Evolutionary conservation across 2,888 invertebrate species (phyloP), one percentile per base, ranked within the genome.

Genomic region (Trachelus stipa): DNA sequence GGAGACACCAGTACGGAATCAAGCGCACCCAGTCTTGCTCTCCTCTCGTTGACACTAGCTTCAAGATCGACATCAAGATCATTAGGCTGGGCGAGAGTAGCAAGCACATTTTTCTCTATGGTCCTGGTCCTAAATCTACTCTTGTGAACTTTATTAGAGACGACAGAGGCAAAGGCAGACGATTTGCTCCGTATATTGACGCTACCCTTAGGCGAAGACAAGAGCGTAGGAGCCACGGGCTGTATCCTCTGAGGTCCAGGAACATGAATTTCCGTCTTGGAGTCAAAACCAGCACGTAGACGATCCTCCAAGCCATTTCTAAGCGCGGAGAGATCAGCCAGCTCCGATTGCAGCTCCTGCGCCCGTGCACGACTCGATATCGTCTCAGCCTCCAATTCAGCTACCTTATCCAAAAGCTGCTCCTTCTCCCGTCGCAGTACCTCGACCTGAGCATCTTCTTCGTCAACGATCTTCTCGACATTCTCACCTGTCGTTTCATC

Each of bases 331-430:
- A 95, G 90, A 79, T 93, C 93, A 79, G 94, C 93, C 81, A 96
- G 87, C 87, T 95, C 94, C 81, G 94, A 93, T 84, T 94, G 94
- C 83, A 96, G 92, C 85, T 95, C 93, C 79, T 94, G 93, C 37
- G 95, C 94, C 84, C 94, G 94, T 11, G 94, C 94, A 76, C 94
- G 92, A 73, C 94, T 94, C 75, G 95, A 94, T 83, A 95, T 91
- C 34, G 94, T 95, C 88, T 96, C 96, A 4, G 96, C 95, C 89
- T 96, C 96, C 92, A 96, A 94, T 89, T 95, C 95, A n/a, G 95
- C 94, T 78, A 96, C 93, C 84, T 95, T 95, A 82, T 96, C 95
- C 81, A 97, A 92, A 81, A 97, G 91, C 30, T 95, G 93, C 89
- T 97, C 96, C 73, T 96, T 94, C 88, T 97, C 97, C 81, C 93